Percentiles rank a stretch among this genome's conserved stretches.
phyloP scores from a whole-genome alignment of 2,888 invertebrate genomes.

The Conus canariensis region DNA sequence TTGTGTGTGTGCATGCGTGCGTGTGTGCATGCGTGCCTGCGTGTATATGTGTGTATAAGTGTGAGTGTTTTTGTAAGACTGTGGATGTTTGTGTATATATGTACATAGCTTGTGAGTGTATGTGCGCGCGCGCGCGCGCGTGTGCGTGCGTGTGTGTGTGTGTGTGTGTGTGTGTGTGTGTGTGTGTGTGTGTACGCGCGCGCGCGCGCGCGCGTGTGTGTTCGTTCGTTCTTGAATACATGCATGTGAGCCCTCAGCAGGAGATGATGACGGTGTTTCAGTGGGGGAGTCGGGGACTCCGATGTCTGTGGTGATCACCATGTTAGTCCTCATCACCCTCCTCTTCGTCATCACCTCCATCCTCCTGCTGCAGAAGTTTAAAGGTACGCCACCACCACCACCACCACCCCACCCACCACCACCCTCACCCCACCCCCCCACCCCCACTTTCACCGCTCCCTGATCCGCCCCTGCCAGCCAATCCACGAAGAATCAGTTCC shows the following conservation, averaged over 20 bases:
- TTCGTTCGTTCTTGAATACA: neutral
- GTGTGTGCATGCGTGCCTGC: neutral
- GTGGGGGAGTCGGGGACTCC: neutral
- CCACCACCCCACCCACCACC: neutral
- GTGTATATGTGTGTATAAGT: neutral
- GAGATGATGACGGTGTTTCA: neutral
- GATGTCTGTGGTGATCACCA: slow-evolving; percentile 31
- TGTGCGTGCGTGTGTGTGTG: neutral
- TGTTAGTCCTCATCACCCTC: slow-evolving; percentile 33
- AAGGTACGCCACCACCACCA: neutral
- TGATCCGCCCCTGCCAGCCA: neutral
- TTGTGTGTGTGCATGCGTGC: neutral
- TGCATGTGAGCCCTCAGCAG: neutral
- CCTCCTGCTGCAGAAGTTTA: slow-evolving; percentile 34
- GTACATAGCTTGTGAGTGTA: neutral
- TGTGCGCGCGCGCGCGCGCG: neutral
- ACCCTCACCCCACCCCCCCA: neutral
- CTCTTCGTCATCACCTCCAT: slow-evolving; percentile 31
- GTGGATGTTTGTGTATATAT: neutral
- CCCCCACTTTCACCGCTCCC: neutral
- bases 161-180: neutral
- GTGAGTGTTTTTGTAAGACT: neutral
- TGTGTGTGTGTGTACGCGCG: slow-evolving; percentile 9
- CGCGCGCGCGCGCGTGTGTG: neutral
- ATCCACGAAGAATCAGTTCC: too few relatives aligned